These are phyloP conservation scores for Tanypteryx hageni DNA, from an alignment of 2,888 invertebrate genomes.

Conservation along the genomic window DNA sequence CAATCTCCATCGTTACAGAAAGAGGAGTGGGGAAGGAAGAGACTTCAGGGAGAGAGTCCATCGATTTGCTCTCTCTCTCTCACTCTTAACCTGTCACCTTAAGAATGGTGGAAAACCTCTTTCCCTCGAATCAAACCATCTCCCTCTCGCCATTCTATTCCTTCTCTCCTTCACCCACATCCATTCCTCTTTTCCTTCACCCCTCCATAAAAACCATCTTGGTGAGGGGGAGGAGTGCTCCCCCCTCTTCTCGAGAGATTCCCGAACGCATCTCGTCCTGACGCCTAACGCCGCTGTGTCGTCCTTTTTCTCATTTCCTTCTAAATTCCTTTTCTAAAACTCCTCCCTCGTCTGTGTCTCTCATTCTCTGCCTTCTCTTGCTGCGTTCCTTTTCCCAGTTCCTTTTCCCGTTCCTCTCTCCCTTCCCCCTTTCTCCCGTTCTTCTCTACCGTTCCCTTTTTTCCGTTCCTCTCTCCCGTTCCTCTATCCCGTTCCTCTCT, in stretches of 20 bases:
- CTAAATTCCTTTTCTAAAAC: too few species aligned
- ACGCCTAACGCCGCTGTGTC: background rate
- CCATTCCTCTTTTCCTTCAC: background rate
- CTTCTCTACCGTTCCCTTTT: background rate
- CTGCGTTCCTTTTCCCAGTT: background rate
- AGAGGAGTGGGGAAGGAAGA: background rate
- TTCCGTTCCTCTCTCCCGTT: background rate
- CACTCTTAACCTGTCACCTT: constrained; percentile 29
- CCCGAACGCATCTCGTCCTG: background rate
- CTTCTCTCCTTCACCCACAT: background rate
- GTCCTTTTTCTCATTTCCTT: too few species aligned
- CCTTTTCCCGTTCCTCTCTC: background rate
- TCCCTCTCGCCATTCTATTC: background rate
- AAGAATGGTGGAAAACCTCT: constrained; percentile 10
- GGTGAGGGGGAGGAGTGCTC: too few species aligned
- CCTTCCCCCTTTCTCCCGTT: background rate
- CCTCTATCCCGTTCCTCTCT: background rate
- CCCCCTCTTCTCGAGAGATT: background rate
- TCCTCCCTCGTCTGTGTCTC: too few species aligned
- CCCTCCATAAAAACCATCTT: too few species aligned
- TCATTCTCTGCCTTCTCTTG: too few species aligned
- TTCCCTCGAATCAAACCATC: background rate
- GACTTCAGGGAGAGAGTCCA: background rate
- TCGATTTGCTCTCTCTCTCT: background rate
- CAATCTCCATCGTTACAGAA: background rate